phyloP scores from a whole-genome alignment of 2,113 vertebrate genomes.

The Etheostoma cragini region DNA sequence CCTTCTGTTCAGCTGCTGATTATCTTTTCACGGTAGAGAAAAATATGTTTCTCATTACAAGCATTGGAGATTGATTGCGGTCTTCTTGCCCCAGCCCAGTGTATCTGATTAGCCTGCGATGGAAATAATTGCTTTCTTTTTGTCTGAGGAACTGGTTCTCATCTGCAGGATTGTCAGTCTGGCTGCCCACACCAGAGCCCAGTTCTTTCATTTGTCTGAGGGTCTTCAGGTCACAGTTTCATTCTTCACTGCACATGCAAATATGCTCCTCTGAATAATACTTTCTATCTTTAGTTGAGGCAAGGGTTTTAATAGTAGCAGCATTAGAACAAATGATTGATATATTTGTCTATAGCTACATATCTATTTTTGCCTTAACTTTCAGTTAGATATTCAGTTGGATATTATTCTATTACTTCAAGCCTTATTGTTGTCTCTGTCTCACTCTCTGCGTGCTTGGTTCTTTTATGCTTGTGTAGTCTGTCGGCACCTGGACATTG shows the following conservation, averaged over 20 bases:
- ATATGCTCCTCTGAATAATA: conserved; percentile 33
- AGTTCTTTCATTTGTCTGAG: conserved; percentile 36
- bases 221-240: conserved; percentile 52
- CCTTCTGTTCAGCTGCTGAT: conserved; percentile 70
- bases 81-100: conserved; percentile 45
- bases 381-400: too few species aligned
- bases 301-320: conserved; percentile 22
- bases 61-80: conserved; percentile 73
- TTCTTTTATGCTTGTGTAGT: too few species aligned
- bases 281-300: conserved; percentile 29
- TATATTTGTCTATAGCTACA: too few species aligned
- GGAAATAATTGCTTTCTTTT: conserved; percentile 75
- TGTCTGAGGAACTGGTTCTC: conserved; percentile 59
- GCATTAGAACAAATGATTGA: conserved; percentile 27
- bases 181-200: conserved; percentile 25
- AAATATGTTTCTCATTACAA: conserved; percentile 80
- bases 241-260: conserved; percentile 52
- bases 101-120: conserved; percentile 71
- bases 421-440: background rate
- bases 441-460: background rate
- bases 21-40: conserved; percentile 71
- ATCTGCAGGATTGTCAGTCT: conserved; percentile 32
- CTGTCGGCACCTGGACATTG: too few species aligned
- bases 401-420: background rate
- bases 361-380: too few species aligned